Conservation (phyloP, 2,113 vertebrate genomes). For the Jacana jacana region DNA sequence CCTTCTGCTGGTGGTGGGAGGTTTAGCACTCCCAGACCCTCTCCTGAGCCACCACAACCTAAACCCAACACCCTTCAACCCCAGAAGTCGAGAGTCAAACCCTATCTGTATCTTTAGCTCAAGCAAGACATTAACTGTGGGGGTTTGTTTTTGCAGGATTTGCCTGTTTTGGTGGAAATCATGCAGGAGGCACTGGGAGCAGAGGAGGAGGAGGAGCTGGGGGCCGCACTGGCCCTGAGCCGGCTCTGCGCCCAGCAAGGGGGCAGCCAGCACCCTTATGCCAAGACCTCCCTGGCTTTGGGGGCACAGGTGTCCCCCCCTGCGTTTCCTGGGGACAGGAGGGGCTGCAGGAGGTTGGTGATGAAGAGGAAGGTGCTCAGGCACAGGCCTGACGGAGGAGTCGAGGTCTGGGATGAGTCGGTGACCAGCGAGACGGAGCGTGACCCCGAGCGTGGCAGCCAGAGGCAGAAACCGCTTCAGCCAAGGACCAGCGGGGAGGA, state of each 20-base stretch:
- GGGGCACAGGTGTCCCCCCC: not conserved
- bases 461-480: not conserved
- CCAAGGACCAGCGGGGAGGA: not conserved
- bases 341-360: not conserved
- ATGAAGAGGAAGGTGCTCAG: conserved; percentile 79
- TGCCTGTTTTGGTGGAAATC: not conserved
- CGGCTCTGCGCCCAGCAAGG: not conserved
- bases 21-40: not conserved
- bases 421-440: not conserved
- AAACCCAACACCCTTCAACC: not conserved
- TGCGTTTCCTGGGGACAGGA: rapidly evolving
- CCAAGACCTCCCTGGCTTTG: not conserved
- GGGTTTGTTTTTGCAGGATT: conserved; percentile 49
- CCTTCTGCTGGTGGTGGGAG: not conserved
- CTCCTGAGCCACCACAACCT: not conserved
- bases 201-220: not conserved
- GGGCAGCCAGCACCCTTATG: conserved; percentile 34
- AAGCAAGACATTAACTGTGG: not conserved
- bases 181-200: conserved; percentile 8
- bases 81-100: not conserved
- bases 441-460: not conserved
- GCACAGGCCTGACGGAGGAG: conserved; percentile 55
- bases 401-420: conserved; percentile 57
- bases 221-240: not conserved
- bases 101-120: not conserved